Evolutionary conservation across 2,888 invertebrate genomes (phyloP).

Genomic region (Papilio demoleus): DNA sequence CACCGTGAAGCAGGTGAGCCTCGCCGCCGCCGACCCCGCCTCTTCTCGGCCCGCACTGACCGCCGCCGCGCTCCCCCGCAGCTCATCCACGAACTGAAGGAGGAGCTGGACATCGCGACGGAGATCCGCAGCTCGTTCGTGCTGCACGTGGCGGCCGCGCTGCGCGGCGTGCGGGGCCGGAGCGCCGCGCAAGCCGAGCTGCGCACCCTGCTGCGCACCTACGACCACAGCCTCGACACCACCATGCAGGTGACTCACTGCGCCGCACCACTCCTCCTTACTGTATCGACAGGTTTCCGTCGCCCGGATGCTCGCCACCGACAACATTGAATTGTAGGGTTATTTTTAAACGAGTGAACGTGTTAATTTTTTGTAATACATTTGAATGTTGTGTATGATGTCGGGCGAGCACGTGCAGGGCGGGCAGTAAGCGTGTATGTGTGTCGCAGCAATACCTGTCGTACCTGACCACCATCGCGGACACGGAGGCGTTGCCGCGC

Average conservation of each 20-base stretch:
- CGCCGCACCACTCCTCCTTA: too few species aligned
- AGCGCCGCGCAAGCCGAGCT: conserved; percentile 72
- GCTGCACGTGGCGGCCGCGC: conserved; percentile 85
- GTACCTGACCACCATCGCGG: conserved; percentile 93
- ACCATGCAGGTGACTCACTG: conserved; percentile 84
- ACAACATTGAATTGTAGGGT: too few species aligned
- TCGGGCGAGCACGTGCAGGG: too few species aligned
- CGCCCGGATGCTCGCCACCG: too few species aligned
- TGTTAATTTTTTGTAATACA: too few species aligned
- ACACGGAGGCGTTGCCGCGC: conserved; percentile 88
- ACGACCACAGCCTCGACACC: conserved; percentile 89
- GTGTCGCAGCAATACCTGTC: conserved; percentile 89
- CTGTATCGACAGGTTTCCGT: too few species aligned
- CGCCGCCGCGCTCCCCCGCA: conserved; percentile 53
- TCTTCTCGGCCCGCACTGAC: background rate
- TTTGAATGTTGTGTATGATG: too few species aligned
- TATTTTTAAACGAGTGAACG: too few species aligned
- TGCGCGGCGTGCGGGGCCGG: conserved; percentile 60
- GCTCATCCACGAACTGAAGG: conserved; percentile 94
- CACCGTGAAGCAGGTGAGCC: conserved; percentile 89
- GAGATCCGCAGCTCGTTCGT: conserved; percentile 91
- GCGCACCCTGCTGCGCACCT: conserved; percentile 85
- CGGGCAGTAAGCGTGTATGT: conserved; percentile 1
- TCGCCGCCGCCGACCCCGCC: background rate
- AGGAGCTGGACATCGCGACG: conserved; percentile 93